These are phyloP conservation scores for Plumapathes pennacea DNA, from an alignment of 92 coral and sea anemone species.

Conservation along the genomic window DNA sequence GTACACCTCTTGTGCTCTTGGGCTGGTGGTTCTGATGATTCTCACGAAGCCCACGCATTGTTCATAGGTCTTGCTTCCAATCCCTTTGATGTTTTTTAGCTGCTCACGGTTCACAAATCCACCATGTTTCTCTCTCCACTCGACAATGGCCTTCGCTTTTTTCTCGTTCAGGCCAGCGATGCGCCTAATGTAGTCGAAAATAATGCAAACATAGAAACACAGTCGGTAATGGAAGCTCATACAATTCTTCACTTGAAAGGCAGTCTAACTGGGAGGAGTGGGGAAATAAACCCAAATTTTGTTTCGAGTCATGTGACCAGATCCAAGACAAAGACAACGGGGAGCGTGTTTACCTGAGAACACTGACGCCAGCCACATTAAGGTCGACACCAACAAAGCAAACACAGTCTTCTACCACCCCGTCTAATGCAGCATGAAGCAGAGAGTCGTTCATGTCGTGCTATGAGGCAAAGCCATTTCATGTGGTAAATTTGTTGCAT, in stretches of 20 bases:
- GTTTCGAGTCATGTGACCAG: not conserved
- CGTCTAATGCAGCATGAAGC: constrained; percentile 72
- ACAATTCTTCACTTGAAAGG: not conserved
- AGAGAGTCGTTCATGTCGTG: constrained; percentile 90
- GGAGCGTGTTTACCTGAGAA: constrained; percentile 57
- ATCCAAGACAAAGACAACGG: not conserved
- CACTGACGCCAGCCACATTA: constrained; percentile 83
- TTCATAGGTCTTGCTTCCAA: constrained; percentile 87
- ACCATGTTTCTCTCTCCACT: constrained; percentile 77
- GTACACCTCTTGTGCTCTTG: not conserved
- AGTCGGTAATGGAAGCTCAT: not conserved
- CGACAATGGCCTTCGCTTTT: constrained; percentile 77
- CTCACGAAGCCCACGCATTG: constrained; percentile 92
- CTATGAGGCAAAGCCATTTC: constrained; percentile 57
- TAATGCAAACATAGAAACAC: too few relatives aligned
- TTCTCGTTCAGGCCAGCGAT: constrained; percentile 86
- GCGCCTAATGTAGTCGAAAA: constrained; percentile 44
- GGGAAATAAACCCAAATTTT: not conserved
- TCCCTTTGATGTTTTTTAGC: constrained; percentile 70
- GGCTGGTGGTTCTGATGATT: constrained; percentile 28
- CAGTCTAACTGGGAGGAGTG: not conserved
- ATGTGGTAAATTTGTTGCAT: too few relatives aligned
- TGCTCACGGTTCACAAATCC: constrained; percentile 82
- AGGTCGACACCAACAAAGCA: constrained; percentile 95
- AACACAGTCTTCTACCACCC: constrained; percentile 93